Conservation (phyloP, 2,888 invertebrate genomes). For the Empis livida region DNA sequence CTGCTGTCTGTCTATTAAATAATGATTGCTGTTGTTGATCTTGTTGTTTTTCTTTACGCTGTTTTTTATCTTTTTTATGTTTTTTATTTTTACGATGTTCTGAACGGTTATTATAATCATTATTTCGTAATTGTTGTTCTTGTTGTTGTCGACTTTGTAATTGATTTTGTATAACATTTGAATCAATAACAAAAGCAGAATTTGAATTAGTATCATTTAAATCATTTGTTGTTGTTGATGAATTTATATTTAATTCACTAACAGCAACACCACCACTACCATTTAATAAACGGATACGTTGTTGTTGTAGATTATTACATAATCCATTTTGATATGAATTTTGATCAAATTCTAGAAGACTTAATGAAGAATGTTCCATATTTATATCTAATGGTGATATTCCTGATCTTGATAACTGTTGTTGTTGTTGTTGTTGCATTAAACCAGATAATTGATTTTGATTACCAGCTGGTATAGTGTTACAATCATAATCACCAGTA, state of each 20-base stretch:
- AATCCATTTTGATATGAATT: slow-evolving; percentile 4
- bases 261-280: background rate
- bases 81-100: slow-evolving; percentile 11
- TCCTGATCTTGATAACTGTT: background rate
- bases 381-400: background rate
- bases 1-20: background rate
- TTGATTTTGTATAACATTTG: slow-evolving; percentile 4
- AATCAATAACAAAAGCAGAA: slow-evolving; percentile 16
- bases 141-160: background rate
- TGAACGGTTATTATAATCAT: too few relatives aligned
- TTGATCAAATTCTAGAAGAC: slow-evolving; percentile 3
- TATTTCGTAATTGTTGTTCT: background rate
- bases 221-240: slow-evolving; percentile 18
- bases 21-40: background rate
- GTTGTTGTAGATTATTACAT: slow-evolving; percentile 8
- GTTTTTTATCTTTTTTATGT: slow-evolving; percentile 12
- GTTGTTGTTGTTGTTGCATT: background rate
- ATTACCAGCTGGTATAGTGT: background rate
- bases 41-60: slow-evolving; percentile 4
- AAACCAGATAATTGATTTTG: too few relatives aligned
- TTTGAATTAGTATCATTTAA: slow-evolving; percentile 28
- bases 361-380: slow-evolving; percentile 6
- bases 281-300: background rate
- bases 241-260: slow-evolving; percentile 7
- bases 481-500: background rate